Evolutionary conservation across 2,113 vertebrate genomes (phyloP), one percentile per base, ranked within the genome.

Genomic region (Paedocypris sp.): DNA sequence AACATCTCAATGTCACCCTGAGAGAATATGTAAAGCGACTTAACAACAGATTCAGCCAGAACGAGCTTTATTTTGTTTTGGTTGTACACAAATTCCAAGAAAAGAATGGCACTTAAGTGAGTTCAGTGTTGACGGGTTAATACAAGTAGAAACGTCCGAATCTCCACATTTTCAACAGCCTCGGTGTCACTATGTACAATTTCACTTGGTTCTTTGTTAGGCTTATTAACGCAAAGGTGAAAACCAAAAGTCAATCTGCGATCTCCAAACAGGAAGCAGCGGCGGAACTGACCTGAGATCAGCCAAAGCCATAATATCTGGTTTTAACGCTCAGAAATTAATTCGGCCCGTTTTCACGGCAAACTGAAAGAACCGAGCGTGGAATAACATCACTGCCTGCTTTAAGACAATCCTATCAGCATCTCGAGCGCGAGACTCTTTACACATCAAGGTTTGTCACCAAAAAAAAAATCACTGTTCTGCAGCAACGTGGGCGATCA

Each of bases 401-500:
- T n/a, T n/a, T n/a, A n/a, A n/a, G n/a, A n/a, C n/a, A n/a, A n/a
- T n/a, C n/a, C n/a, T n/a, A n/a, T n/a, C n/a, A n/a, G n/a, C n/a
- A n/a, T n/a, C n/a, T n/a, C n/a, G n/a, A n/a, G n/a, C n/a, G n/a
- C n/a, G n/a, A n/a, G n/a, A n/a, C n/a, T n/a, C 42, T 49, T 56
- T 39, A 43, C n/a, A 43, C 48, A 67, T 13, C 29, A 51, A 38
- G 48, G 33, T 23, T 20, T 36, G n/a, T 18, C 41, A 32, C 60
- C 5, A 38, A 22, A 45, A 42, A 32, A 57, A 58, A 57, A 50
- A 41, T 8, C 12, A 51, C 59, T 70, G 62, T 82, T 80, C 69
- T 78, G 75, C 77, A 81, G 77, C 76, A 78, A 73, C 53, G 69
- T 73, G 78, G 66, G 59, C 72, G 75, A 72, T 15, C 68, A 58